These are phyloP conservation scores for Platysternon megacephalum DNA, from an alignment of 2,113 vertebrate genomes.

Conservation along the genomic window DNA sequence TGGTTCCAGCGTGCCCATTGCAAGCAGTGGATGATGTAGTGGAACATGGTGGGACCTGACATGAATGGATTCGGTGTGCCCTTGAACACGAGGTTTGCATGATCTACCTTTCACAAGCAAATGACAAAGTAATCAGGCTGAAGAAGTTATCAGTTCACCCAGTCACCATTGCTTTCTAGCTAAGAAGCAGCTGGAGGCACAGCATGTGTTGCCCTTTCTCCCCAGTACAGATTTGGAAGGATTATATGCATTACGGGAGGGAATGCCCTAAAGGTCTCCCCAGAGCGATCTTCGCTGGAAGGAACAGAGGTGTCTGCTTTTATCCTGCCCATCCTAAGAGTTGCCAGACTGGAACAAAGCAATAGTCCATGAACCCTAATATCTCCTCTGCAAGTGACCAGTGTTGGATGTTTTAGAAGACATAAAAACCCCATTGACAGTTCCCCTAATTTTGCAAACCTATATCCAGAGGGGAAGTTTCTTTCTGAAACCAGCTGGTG, in stretches of 20 bases:
- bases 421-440: neutral
- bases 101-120: neutral
- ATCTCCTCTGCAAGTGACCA: neutral
- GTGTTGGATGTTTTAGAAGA: neutral
- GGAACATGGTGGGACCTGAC: neutral
- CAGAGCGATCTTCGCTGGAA: neutral
- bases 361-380: neutral
- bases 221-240: neutral
- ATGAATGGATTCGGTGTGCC: neutral
- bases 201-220: neutral
- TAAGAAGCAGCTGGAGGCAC: neutral
- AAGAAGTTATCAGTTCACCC: slow-evolving; percentile 37
- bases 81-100: slow-evolving; percentile 12
- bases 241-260: slow-evolving; percentile 15
- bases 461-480: neutral
- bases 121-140: slow-evolving; percentile 52
- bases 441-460: neutral
- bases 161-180: neutral
- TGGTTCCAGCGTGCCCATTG: neutral
- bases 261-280: neutral
- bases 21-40: neutral
- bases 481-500: neutral
- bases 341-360: neutral
- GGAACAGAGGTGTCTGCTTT: neutral
- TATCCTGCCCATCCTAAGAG: neutral